phyloP scores from a whole-genome alignment of 2,113 vertebrate genomes.

The Thunnus thynnus region DNA sequence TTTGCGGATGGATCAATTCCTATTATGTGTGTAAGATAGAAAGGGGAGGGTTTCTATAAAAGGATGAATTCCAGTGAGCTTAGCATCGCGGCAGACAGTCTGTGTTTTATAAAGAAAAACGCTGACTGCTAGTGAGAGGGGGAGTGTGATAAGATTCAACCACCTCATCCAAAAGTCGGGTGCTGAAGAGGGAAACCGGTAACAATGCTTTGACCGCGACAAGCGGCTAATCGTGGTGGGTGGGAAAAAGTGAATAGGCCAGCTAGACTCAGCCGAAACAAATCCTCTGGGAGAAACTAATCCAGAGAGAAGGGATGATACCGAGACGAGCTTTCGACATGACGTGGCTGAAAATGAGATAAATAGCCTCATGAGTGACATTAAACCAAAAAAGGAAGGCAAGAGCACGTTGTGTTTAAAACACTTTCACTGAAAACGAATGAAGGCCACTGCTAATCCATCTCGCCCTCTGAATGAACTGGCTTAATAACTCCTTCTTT shows the following conservation, averaged over 20 bases:
- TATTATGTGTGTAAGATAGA: slow-evolving; percentile 45
- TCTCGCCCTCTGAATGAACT: slow-evolving; percentile 3
- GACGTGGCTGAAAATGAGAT: slow-evolving; percentile 28
- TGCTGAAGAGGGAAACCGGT: slow-evolving; percentile 79
- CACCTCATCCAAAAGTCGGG: slow-evolving; percentile 81
- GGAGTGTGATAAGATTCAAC: slow-evolving; percentile 83
- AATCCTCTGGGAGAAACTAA: slow-evolving; percentile 45
- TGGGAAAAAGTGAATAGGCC: slow-evolving; percentile 78
- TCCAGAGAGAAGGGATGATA: slow-evolving; percentile 23
- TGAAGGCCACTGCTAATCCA: slow-evolving; percentile 44
- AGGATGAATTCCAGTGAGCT: slow-evolving; percentile 73
- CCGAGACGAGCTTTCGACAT: neutral
- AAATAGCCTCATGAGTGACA: neutral
- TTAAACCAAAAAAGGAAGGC: neutral
- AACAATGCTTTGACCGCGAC: slow-evolving; percentile 82
- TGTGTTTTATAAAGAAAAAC: slow-evolving; percentile 84
- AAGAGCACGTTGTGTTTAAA: neutral
- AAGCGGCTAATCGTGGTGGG: slow-evolving; percentile 78
- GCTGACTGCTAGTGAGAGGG: slow-evolving; percentile 85
- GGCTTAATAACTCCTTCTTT: neutral
- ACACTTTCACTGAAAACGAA: neutral
- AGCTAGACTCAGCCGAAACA: slow-evolving; percentile 62
- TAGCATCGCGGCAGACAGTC: slow-evolving; percentile 66
- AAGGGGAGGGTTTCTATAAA: slow-evolving; percentile 40
- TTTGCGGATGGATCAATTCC: slow-evolving; percentile 35